phyloP scores from a whole-genome alignment of 2,113 vertebrate genomes.

The Neogale vison region DNA sequence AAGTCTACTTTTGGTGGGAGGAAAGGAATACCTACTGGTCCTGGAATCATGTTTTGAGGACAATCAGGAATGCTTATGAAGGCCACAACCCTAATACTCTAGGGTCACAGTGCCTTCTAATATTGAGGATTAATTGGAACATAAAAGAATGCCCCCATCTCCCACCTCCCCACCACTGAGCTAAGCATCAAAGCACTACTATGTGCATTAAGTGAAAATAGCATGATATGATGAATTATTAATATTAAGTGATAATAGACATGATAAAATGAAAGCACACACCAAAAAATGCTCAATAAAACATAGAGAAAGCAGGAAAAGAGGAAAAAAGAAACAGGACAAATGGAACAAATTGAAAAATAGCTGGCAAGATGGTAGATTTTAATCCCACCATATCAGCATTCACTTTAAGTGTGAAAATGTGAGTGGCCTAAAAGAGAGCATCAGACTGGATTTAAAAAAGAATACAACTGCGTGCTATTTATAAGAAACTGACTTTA shows the following conservation, averaged over 20 bases:
- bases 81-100: neutral
- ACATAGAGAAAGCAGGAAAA: neutral
- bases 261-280: neutral
- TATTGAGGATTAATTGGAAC: neutral
- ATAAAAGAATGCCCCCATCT: neutral
- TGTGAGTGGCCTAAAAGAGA: neutral
- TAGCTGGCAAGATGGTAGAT: neutral
- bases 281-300: neutral
- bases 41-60: neutral
- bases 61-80: neutral
- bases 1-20: neutral
- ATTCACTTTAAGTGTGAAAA: neutral
- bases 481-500: neutral
- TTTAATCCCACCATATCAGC: neutral
- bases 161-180: neutral
- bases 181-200: neutral
- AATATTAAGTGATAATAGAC: neutral
- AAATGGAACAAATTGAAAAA: neutral
- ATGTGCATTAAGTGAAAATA: neutral
- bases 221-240: neutral
- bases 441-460: neutral
- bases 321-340: neutral
- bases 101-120: neutral
- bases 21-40: neutral
- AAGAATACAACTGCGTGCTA: neutral